phyloP scores from a whole-genome alignment of 2,797 vertebrate genomes.

The Denticeps clupeoides region DNA sequence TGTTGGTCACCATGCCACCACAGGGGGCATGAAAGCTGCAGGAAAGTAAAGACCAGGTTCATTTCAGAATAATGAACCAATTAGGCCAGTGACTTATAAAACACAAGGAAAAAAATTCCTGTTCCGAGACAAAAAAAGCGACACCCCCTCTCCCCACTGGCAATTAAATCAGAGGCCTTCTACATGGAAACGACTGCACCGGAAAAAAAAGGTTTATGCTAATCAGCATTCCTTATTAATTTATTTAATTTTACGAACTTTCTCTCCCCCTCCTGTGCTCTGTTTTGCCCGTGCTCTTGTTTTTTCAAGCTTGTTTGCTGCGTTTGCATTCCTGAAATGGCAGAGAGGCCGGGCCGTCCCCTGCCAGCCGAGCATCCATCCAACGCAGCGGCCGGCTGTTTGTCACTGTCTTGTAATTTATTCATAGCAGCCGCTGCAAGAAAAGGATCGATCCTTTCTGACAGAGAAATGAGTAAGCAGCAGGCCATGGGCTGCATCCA shows the following conservation, averaged over 20 bases:
- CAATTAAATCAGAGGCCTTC: no score
- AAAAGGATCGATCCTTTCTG: constrained; percentile 46
- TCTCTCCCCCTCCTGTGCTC: neutral
- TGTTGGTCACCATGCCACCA: no score
- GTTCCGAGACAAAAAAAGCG: neutral
- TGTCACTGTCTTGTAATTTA: constrained; percentile 49
- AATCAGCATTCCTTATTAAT: no score
- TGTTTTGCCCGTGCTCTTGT: neutral
- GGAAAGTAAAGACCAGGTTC: neutral
- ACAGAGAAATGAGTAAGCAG: constrained; percentile 45
- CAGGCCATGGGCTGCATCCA: constrained; percentile 24
- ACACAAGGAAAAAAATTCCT: neutral
- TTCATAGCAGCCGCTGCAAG: constrained; percentile 40
- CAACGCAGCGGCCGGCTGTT: constrained; percentile 28
- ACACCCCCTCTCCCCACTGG: neutral
- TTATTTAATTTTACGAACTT: neutral
- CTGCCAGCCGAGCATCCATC: constrained; percentile 5
- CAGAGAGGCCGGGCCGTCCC: no score
- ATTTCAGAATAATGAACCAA: neutral
- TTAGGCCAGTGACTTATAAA: neutral
- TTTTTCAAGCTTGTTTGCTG: neutral
- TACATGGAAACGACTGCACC: no score
- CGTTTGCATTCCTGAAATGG: constrained; percentile 1
- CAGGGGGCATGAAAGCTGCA: neutral
- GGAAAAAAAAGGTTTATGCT: no score